These are phyloP conservation scores for Dione vanillae DNA, from an alignment of 2,888 invertebrate species.

Conservation along the genomic window DNA sequence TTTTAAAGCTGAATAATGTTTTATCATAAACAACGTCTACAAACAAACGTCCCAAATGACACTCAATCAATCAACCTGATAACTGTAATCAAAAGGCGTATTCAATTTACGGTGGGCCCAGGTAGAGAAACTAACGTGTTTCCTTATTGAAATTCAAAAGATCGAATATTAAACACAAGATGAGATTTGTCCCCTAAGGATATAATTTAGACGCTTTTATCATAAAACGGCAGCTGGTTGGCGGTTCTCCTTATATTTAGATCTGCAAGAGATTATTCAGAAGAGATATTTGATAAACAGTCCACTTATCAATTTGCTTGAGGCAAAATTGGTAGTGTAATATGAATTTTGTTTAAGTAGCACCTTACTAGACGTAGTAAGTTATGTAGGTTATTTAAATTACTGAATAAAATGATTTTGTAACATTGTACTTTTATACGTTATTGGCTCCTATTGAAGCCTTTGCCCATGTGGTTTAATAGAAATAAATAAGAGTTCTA, in stretches of 20 bases:
- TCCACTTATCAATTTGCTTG: constrained; percentile 75
- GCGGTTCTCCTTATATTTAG: constrained; percentile 65
- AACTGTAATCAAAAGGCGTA: constrained; percentile 47
- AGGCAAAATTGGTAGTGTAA: constrained; percentile 56
- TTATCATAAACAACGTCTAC: constrained; percentile 39
- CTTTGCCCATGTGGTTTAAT: too few relatives aligned
- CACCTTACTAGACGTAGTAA: background rate
- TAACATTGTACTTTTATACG: too few relatives aligned
- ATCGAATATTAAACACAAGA: constrained; percentile 64
- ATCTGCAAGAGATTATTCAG: constrained; percentile 71
- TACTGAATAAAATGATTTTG: constrained; percentile 1
- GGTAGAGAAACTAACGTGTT: constrained; percentile 53
- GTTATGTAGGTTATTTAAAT: constrained; percentile 1
- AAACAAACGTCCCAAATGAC: constrained; percentile 44
- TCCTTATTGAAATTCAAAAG: constrained; percentile 68
- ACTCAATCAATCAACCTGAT: constrained; percentile 43
- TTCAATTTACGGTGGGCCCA: constrained; percentile 51
- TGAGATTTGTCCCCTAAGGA: constrained; percentile 72
- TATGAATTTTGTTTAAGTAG: constrained; percentile 54
- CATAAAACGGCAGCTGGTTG: constrained; percentile 73
- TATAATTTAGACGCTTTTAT: constrained; percentile 71
- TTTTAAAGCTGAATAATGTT: constrained; percentile 38
- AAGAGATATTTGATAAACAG: constrained; percentile 79
- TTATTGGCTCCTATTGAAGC: too few relatives aligned
- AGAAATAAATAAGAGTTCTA: too few relatives aligned